Percentiles rank a stretch among this genome's conserved stretches.
These are phyloP conservation scores for Vidua chalybeata DNA, from an alignment of 2,113 vertebrate genomes.

Conservation along the genomic window DNA sequence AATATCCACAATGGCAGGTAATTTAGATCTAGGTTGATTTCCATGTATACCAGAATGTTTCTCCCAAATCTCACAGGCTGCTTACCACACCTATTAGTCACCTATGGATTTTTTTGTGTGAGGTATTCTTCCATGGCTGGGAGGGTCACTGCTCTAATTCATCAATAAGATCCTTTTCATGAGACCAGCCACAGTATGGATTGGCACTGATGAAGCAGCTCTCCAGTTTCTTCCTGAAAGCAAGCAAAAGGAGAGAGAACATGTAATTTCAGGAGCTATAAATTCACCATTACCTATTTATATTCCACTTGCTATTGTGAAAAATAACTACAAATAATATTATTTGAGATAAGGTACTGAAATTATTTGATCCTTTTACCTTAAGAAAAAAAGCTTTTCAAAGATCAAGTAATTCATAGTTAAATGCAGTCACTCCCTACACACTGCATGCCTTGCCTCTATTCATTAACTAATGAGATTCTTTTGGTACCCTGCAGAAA, in stretches of 20 bases:
- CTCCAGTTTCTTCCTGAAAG: slow-evolving; percentile 43
- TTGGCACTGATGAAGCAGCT: slow-evolving; percentile 53
- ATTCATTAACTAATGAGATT: background rate
- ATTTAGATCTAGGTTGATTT: background rate
- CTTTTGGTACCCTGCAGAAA: background rate
- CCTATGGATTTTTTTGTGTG: background rate
- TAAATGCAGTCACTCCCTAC: background rate
- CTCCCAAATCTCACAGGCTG: background rate
- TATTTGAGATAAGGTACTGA: background rate
- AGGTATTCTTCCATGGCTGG: background rate
- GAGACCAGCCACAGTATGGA: slow-evolving; percentile 37
- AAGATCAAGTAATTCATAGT: background rate
- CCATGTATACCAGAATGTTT: background rate
- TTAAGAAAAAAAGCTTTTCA: background rate
- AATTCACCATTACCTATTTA: background rate
- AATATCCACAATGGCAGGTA: background rate
- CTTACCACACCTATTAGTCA: background rate
- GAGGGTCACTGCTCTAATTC: background rate
- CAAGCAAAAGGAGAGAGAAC: background rate
- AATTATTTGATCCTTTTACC: background rate
- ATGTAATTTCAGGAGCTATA: background rate
- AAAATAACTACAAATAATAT: background rate
- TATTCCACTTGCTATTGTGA: background rate
- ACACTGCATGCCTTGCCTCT: background rate
- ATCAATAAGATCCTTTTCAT: background rate